Evolutionary conservation across 37 sponge, comb jelly and placozoan species (phyloP).

Genomic region (Amphimedon queenslandica): DNA sequence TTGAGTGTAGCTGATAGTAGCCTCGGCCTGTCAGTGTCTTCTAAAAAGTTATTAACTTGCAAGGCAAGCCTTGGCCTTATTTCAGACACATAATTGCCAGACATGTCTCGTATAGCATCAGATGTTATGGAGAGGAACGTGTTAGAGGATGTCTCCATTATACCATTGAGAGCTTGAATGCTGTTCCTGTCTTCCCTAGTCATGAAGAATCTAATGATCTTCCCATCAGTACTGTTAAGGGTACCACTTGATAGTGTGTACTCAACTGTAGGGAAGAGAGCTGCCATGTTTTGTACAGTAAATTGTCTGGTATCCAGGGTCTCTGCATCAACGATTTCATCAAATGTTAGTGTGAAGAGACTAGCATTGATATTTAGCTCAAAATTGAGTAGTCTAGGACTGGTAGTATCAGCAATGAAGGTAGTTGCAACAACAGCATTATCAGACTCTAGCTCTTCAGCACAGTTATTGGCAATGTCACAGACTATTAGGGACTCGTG

Average conservation of each 20-base stretch:
- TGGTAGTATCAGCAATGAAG: slow-evolving; percentile 53
- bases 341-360: slow-evolving; percentile 49
- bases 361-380: slow-evolving; percentile 56
- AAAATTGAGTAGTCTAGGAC: slow-evolving; percentile 57
- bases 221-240: slow-evolving; percentile 1
- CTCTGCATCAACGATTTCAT: slow-evolving; percentile 69
- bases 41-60: slow-evolving; percentile 26
- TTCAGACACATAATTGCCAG: slow-evolving; percentile 67
- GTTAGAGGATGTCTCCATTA: slow-evolving; percentile 51
- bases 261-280: slow-evolving; percentile 28
- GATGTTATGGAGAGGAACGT: slow-evolving; percentile 77
- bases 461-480: slow-evolving; percentile 72
- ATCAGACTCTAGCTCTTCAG: slow-evolving; percentile 13
- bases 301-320: slow-evolving; percentile 52
- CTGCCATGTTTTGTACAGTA: slow-evolving; percentile 50
- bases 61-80: slow-evolving; percentile 46
- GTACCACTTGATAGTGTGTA: slow-evolving; percentile 43
- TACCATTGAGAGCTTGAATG: slow-evolving; percentile 55
- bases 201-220: slow-evolving; percentile 33
- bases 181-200: slow-evolving; percentile 31
- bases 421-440: slow-evolving; percentile 23
- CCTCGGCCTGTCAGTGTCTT: slow-evolving; percentile 50
- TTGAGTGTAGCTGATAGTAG: slow-evolving; percentile 38
- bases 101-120: slow-evolving; percentile 67
- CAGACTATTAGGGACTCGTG: slow-evolving; percentile 23